Base-by-base conservation (phyloP, 2,888 invertebrate species). In the Coleophora flavipennella region DNA sequence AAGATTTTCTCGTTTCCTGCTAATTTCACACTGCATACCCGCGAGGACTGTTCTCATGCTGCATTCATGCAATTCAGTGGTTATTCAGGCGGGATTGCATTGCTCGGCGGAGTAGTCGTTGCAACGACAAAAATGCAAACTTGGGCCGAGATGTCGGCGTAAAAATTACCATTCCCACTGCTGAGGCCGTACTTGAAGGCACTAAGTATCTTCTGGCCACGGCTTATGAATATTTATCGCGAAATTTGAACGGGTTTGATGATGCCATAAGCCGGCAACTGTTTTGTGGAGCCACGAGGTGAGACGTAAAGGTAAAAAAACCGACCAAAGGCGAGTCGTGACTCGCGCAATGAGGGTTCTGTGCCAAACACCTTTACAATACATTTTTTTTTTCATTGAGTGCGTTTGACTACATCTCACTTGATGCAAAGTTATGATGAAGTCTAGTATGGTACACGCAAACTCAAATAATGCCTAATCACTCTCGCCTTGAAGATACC, bases 171-270 rank as follows among this genome's bases (percentile, higher is more conserved):
- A 81, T 81, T 77, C 66, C 69, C 20, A 55, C 60, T 61, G 56
- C 68, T 58, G 20, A 20, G 20, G 20, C 20, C 6, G 20, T 20
- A 20, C 20, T 20, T 6, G 20, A 3, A 20, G 20, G 20, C 20
- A 6, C 6, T 20, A 6, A 20, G 20, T 20, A 20, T 6, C 20
- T 20, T 20, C 20, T 20, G 20, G 20, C 3, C 12, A 25, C 36
- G 66, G 62, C 67, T 67, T 67, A 78, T 80, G 73, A 78, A 79
- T 79, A 78, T 79, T 74, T 76, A 77, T 71, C 65, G 55, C 55
- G 59, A 64, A 67, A 70, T 73, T 67, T 64, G 62, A 67, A 62
- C 62, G 62, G 65, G 59, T 67, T 67, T 67, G 64, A 71, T 67
- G 62, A 62, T 63, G 65, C 63, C 57, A 49, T 46, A 46, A 51